A percentile compares a stretch with the other conserved stretches of the same genome.
phyloP scores from a whole-genome alignment of 2,888 invertebrate species.

The Dendrolimus houi region DNA sequence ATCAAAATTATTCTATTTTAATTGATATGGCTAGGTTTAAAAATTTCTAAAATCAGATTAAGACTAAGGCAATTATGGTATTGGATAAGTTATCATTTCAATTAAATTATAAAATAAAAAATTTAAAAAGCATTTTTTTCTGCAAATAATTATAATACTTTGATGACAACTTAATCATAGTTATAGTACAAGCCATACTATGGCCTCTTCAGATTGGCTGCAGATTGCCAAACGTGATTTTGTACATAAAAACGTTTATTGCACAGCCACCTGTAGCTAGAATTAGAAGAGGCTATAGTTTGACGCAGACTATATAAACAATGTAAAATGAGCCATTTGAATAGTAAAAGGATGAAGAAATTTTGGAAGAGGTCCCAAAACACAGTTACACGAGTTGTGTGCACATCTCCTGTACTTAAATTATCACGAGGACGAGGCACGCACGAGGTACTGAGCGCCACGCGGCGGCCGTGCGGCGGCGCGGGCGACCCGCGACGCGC shows the following conservation, averaged over 20 bases:
- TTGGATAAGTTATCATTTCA: too few relatives aligned
- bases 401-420: constrained; percentile 60
- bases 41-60: too few relatives aligned
- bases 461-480: constrained; percentile 16
- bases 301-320: too few relatives aligned
- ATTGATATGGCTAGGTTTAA: not conserved
- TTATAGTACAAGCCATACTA: constrained; percentile 16
- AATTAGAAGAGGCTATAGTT: too few relatives aligned
- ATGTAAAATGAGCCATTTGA: not conserved
- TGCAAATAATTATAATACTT: not conserved
- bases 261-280: too few relatives aligned
- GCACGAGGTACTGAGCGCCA: constrained; percentile 32
- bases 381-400: constrained; percentile 37
- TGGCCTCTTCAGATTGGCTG: too few relatives aligned
- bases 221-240: too few relatives aligned
- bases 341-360: constrained; percentile 10
- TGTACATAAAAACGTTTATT: too few relatives aligned
- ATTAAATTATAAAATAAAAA: too few relatives aligned
- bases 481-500: constrained; percentile 21
- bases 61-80: too few relatives aligned
- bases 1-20: not conserved
- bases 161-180: constrained; percentile 13
- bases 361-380: constrained; percentile 46
- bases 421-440: constrained; percentile 61
- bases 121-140: too few relatives aligned